Evolutionary conservation across 2,888 invertebrate species (phyloP).

Genomic region (Drosophila sordidapex): DNA sequence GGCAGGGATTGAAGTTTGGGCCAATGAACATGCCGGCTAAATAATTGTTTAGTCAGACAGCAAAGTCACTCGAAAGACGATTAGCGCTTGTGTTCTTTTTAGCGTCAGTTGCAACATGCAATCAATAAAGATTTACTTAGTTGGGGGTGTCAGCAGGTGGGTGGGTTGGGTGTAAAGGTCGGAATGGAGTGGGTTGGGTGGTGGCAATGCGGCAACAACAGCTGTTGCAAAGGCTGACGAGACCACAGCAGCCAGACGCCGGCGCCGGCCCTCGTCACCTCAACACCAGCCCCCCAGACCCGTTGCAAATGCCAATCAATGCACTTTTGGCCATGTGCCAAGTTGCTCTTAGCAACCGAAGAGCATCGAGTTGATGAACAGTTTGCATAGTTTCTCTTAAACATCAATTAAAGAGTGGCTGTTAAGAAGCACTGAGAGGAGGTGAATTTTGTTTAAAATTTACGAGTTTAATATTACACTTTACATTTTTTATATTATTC

Average conservation of each 20-base stretch:
- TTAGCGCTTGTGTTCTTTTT: conserved; percentile 58
- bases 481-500: background rate
- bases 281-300: conserved; percentile 33
- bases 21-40: conserved; percentile 51
- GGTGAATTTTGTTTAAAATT: background rate
- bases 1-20: conserved; percentile 10
- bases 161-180: background rate
- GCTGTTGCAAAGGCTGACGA: conserved; percentile 70
- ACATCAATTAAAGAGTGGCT: conserved; percentile 1
- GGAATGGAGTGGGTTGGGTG: conserved; percentile 12
- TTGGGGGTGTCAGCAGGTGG: conserved; percentile 16
- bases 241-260: conserved; percentile 76
- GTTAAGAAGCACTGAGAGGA: background rate
- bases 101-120: conserved; percentile 59
- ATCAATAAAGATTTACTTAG: conserved; percentile 75
- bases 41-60: conserved; percentile 66
- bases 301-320: conserved; percentile 73
- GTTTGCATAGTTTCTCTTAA: conserved; percentile 34
- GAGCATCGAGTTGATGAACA: conserved; percentile 10
- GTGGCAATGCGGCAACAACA: conserved; percentile 73
- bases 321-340: conserved; percentile 83
- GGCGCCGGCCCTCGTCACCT: conserved; percentile 58
- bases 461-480: background rate
- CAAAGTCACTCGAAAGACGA: conserved; percentile 67
- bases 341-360: conserved; percentile 65